phyloP scores from a whole-genome alignment of 92 coral and sea anemone species.

The Palythoa caribaeorum region DNA sequence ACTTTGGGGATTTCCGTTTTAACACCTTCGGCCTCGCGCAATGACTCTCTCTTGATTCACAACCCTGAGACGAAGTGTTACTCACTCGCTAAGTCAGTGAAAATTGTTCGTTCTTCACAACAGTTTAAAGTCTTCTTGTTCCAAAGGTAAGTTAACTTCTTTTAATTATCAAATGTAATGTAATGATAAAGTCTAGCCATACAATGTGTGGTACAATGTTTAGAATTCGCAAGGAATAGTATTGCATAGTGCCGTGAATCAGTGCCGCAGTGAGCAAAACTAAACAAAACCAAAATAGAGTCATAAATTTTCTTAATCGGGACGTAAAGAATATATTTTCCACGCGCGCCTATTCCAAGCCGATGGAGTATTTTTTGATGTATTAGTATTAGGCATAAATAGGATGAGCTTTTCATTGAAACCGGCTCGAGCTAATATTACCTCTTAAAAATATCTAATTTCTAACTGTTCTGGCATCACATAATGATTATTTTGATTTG shows the following conservation, averaged over 20 bases:
- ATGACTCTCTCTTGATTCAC: slow-evolving; percentile 6
- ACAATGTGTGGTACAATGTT: not conserved
- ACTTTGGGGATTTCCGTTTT: not conserved
- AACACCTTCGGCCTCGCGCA: slow-evolving; percentile 10
- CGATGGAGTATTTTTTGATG: not conserved
- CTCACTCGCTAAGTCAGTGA: not conserved
- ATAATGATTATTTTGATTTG: not conserved
- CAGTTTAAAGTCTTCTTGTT: slow-evolving; percentile 8
- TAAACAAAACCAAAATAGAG: not conserved
- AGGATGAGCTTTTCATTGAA: slow-evolving; percentile 4
- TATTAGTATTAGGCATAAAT: not conserved
- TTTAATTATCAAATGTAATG: not conserved
- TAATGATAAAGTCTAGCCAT: not conserved
- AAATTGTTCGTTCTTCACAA: slow-evolving; percentile 2
- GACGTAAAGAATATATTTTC: not conserved
- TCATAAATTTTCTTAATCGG: not conserved
- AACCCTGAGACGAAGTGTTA: not conserved
- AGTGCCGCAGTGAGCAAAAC: slow-evolving; percentile 12
- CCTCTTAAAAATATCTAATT: not conserved
- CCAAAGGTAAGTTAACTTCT: slow-evolving; percentile 1
- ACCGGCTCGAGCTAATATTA: not conserved
- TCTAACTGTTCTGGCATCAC: not conserved
- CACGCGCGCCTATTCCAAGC: slow-evolving; percentile 5
- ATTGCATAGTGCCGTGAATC: slow-evolving; percentile 1
- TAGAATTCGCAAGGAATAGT: slow-evolving; percentile 5